These are phyloP conservation scores for Montipora cactus DNA, from an alignment of 64 coral and sea anemone genomes.

Conservation along the genomic window DNA sequence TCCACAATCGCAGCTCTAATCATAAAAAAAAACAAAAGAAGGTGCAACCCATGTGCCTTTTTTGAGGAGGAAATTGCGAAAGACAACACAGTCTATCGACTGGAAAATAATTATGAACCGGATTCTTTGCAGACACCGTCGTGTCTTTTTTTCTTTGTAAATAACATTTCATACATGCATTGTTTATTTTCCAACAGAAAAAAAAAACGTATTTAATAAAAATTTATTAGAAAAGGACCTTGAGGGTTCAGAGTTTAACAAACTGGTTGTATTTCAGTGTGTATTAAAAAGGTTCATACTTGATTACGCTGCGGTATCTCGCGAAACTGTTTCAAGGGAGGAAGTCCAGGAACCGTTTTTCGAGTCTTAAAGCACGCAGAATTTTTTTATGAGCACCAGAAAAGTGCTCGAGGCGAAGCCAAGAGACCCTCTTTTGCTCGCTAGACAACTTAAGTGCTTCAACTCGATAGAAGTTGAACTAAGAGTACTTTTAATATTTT, in stretches of 20 bases:
- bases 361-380: too few relatives aligned
- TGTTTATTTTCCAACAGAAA: not conserved
- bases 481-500: too few relatives aligned
- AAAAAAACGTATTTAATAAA: not conserved
- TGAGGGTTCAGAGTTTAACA: not conserved
- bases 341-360: too few relatives aligned
- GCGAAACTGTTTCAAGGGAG: too few relatives aligned
- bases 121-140: not conserved
- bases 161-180: not conserved
- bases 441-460: too few relatives aligned
- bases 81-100: not conserved
- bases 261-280: not conserved
- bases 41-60: not conserved
- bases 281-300: too few relatives aligned
- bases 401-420: too few relatives aligned
- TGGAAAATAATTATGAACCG: not conserved
- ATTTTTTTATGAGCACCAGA: too few relatives aligned
- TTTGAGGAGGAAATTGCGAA: not conserved
- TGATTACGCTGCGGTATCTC: too few relatives aligned
- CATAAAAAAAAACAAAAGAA: not conserved
- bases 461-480: too few relatives aligned
- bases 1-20: not conserved
- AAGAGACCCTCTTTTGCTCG: too few relatives aligned
- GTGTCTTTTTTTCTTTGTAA: not conserved
- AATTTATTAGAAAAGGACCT: not conserved